Evolutionary conservation across 30 jellyfish, hydroid and myxozoan genomes (phyloP), one percentile per base, ranked within the genome.

Genomic region (Clytia hemisphaerica): DNA sequence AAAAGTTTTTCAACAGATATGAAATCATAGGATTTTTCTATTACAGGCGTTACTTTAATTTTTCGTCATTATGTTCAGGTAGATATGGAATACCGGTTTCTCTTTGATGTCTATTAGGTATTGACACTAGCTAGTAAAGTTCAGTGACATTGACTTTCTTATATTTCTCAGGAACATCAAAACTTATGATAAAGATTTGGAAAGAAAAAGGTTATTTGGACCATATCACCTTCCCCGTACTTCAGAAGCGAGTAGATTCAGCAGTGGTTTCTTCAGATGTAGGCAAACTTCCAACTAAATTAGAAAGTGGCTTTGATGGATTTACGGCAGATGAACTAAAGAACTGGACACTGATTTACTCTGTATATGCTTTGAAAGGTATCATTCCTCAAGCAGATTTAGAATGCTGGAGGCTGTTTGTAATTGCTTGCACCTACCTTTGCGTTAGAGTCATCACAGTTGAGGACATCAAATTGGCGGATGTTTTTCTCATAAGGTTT

Each of bases 91-190:
- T n/a, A n/a, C n/a, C n/a, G n/a, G n/a, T n/a, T n/a, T n/a, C n/a
- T n/a, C n/a, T n/a, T n/a, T n/a, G n/a, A n/a, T n/a, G n/a, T n/a
- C n/a, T n/a, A n/a, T n/a, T n/a, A n/a, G n/a, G n/a, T n/a, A n/a
- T n/a, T n/a, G n/a, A n/a, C n/a, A n/a, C n/a, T n/a, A n/a, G n/a
- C n/a, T n/a, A n/a, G n/a, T n/a, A n/a, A n/a, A n/a, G n/a, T n/a
- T n/a, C n/a, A n/a, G n/a, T n/a, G n/a, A n/a, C n/a, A n/a, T n/a
- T n/a, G n/a, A n/a, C n/a, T n/a, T n/a, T n/a, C n/a, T n/a, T n/a
- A n/a, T n/a, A n/a, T n/a, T 66, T 40, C 72, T n/a, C 32, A 22
- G 65, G 65, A 7, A 50, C 65, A 50, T 14, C 65, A 7, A 50
- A 50, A 21, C 14, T 9, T 9, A 50, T 50, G 28, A 6, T 50